Base-by-base conservation (phyloP, 1,140 invertebrate genomes). In the Lysiphlebus fabarum region DNA sequence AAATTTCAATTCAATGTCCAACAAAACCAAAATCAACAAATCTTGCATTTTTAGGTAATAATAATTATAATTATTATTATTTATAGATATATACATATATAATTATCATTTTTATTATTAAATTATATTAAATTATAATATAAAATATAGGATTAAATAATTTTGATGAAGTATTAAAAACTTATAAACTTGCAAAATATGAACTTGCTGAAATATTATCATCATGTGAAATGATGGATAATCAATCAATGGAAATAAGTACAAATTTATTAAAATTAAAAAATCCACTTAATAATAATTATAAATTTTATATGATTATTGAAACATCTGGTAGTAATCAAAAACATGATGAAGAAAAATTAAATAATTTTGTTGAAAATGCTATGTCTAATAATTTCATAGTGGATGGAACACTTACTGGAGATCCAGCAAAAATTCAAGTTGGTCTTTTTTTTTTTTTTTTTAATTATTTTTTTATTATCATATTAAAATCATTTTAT, bases 211-310 rank as follows among this genome's bases (percentile, higher is more conserved):
- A 97, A 81, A 92, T 96, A 61, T 75, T 99, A 14, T 96, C 95
- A 26, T 93, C 95, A 0, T 96, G 92, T 79, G 95, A 98, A 81
- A 86, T 98, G 78, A 90, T 97, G 57, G 95, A 98, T 74, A 78
- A 80, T 26, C 62, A 70, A n/a, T 84, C 90, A 0, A 73, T 94
- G 64, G 77, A 81, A 6, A 80, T 84, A 47, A 84, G 86, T 2
- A 80, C 79, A 1, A 67, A 77, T 8, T 81, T 88, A 65, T 81
- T 89, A 10, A 85, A 85, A n/a, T 62, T 92, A 10, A 83, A 78
- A 65, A 78, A 69, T 60, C 78, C 78, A 34, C 56, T 80, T 9
- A 55, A 62, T 0, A 50, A 64, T 6, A 59, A 68, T 6, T 86
- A 85, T 73, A 88, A 90, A 4, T 97, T 96, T 77, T 97, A 98